Percentiles rank a stretch among this genome's conserved stretches.
These are phyloP conservation scores for Tragopan temminckii DNA, from an alignment of 2,797 vertebrate species.

Conservation along the genomic window DNA sequence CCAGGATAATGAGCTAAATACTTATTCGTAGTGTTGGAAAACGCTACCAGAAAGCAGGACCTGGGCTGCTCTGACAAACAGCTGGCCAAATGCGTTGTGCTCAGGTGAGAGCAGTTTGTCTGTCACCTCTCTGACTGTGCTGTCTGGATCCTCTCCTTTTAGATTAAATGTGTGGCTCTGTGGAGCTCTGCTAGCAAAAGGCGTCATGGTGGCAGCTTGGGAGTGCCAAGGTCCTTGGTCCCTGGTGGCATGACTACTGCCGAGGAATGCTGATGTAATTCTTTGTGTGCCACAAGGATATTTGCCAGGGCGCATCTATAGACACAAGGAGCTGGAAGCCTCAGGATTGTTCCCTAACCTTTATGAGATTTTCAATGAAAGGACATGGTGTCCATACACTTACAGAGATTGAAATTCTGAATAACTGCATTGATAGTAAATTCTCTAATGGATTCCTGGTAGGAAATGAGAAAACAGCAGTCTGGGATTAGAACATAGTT, in stretches of 20 bases:
- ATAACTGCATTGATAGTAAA: background rate
- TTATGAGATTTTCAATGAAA: background rate
- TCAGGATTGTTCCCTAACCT: background rate
- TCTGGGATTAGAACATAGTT: background rate
- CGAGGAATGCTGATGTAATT: background rate
- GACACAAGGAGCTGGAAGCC: background rate
- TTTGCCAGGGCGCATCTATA: background rate
- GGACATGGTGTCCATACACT: fast-evolving
- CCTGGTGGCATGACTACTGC: background rate
- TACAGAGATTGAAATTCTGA: background rate
- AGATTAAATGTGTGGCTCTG: background rate
- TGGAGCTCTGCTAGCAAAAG: background rate
- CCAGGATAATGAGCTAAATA: background rate
- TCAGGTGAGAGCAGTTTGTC: background rate
- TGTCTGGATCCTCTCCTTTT: background rate
- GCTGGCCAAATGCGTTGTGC: background rate
- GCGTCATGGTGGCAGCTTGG: background rate
- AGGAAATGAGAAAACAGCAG: background rate
- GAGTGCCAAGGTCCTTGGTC: background rate
- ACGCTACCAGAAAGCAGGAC: background rate
- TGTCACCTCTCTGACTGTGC: background rate
- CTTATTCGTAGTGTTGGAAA: background rate
- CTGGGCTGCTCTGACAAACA: background rate
- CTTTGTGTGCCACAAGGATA: background rate
- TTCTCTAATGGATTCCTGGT: background rate